Evolutionary conservation across 2,888 invertebrate genomes (phyloP).

Genomic region (Cephonodes hylas): DNA sequence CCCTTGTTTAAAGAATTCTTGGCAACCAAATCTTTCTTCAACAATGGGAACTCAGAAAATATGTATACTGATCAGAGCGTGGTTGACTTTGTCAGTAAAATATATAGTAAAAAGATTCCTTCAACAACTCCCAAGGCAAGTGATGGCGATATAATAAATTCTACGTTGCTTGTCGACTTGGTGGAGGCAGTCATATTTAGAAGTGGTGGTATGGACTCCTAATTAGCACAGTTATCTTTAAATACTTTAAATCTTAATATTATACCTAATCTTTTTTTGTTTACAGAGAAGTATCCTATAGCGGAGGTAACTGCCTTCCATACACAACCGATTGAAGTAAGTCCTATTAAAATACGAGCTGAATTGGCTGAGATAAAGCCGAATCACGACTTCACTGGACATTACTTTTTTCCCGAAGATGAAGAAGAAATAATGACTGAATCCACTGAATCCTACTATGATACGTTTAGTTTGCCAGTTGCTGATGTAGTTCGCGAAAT

Average conservation of each 20-base stretch:
- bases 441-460: constrained; percentile 58
- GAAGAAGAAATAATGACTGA: constrained; percentile 43
- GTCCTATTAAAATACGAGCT: constrained; percentile 62
- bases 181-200: constrained; percentile 73
- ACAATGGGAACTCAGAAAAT: constrained; percentile 35
- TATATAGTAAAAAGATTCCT: constrained; percentile 59
- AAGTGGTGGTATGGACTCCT: constrained; percentile 49
- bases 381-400: constrained; percentile 65
- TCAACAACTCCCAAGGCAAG: constrained; percentile 46
- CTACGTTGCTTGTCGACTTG: constrained; percentile 68
- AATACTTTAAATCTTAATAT: not conserved
- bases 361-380: constrained; percentile 53
- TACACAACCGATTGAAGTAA: constrained; percentile 39
- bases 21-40: constrained; percentile 35
- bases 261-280: not conserved
- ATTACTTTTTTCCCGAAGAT: constrained; percentile 74
- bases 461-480: constrained; percentile 44
- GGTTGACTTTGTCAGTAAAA: constrained; percentile 56
- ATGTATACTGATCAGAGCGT: constrained; percentile 54
- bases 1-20: constrained; percentile 57
- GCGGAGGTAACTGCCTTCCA: constrained; percentile 32
- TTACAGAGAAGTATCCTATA: constrained; percentile 48
- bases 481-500: constrained; percentile 64
- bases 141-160: constrained; percentile 57
- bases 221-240: not conserved